Evolutionary conservation across 2,888 invertebrate species (phyloP).

Genomic region (Drosophila planitibia): DNA sequence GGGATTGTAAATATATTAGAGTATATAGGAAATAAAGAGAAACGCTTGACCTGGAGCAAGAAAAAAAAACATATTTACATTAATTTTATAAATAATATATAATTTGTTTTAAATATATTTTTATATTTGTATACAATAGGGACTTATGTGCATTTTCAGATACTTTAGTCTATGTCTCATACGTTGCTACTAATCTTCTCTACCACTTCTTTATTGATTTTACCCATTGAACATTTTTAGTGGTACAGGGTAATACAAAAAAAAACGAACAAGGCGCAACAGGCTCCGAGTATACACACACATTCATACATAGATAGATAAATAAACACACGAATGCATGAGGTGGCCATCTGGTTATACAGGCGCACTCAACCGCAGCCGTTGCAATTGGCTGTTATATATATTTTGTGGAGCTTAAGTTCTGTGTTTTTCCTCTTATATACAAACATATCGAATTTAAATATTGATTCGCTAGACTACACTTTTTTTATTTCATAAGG

Average conservation of each 20-base stretch:
- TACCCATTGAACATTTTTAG: not conserved
- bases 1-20: not conserved
- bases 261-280: constrained; percentile 2
- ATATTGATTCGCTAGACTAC: not conserved
- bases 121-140: not conserved
- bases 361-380: constrained; percentile 31
- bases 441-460: not conserved
- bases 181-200: not conserved
- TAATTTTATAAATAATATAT: not conserved
- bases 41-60: not conserved
- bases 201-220: not conserved
- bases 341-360: constrained; percentile 18
- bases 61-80: not conserved
- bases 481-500: not conserved
- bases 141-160: not conserved
- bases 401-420: constrained; percentile 10
- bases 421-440: not conserved
- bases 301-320: not conserved
- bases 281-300: not conserved
- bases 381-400: constrained; percentile 30
- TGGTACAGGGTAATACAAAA: constrained; percentile 4
- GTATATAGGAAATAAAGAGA: not conserved
- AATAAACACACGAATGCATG: not conserved
- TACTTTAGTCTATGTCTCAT: not conserved
- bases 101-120: not conserved